A percentile compares a stretch with the other conserved stretches of the same genome.
These are phyloP conservation scores for Varecia variegata DNA, from an alignment of 2,797 vertebrate species.

Conservation along the genomic window DNA sequence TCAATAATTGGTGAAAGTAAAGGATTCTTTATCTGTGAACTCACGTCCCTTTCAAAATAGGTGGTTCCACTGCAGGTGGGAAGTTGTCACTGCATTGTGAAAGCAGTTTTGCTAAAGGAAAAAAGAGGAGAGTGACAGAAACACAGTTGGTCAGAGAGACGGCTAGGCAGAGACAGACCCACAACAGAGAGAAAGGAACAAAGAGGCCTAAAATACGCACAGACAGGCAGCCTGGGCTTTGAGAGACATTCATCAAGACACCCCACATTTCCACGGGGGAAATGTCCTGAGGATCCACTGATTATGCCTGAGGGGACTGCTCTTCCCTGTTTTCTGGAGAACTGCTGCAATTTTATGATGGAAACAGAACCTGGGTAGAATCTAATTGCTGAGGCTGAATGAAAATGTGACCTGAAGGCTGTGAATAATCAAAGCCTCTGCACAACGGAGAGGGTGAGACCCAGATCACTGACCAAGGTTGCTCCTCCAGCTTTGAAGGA, in stretches of 20 bases:
- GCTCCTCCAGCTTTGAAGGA: neutral
- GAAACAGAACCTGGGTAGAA: slow-evolving; percentile 34
- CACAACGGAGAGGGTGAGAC: neutral
- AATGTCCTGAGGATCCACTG: neutral
- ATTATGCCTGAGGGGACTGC: slow-evolving; percentile 45
- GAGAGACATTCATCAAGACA: neutral
- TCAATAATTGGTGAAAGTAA: neutral
- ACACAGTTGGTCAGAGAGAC: slow-evolving; percentile 34
- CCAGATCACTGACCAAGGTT: neutral
- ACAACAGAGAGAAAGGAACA: slow-evolving; percentile 42
- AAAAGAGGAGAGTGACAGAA: slow-evolving; percentile 13
- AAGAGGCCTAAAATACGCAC: neutral
- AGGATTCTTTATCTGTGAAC: neutral
- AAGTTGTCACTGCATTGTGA: slow-evolving; percentile 36
- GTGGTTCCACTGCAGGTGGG: neutral
- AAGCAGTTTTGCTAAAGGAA: slow-evolving; percentile 38
- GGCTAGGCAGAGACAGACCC: neutral
- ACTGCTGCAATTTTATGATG: neutral
- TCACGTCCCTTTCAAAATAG: slow-evolving; percentile 34
- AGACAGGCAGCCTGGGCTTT: neutral
- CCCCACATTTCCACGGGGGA: neutral
- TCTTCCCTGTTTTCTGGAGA: neutral
- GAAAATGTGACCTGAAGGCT: slow-evolving; percentile 22
- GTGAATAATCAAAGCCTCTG: neutral
- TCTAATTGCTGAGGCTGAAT: neutral